A percentile compares a stretch with the other conserved stretches of the same genome.
These are phyloP conservation scores for Pogonus chalceus DNA, from an alignment of 1,140 invertebrate species.

Conservation along the genomic window DNA sequence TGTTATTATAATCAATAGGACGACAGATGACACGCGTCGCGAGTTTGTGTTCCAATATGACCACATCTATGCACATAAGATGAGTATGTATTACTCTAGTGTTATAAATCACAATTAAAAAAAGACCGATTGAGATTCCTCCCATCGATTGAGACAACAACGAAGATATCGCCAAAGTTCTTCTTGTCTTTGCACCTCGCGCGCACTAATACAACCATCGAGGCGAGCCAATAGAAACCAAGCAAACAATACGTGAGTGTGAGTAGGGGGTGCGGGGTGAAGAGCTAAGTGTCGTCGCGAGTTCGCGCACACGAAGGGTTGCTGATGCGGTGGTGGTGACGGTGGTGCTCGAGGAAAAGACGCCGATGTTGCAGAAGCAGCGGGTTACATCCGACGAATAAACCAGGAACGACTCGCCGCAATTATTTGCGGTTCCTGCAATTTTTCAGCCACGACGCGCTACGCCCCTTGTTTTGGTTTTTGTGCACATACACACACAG, in stretches of 20 bases:
- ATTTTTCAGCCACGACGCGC: not conserved
- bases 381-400: too few species aligned
- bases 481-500: not conserved
- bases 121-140: too few species aligned
- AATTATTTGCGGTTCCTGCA: too few species aligned
- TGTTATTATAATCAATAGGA: not conserved
- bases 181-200: not conserved
- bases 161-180: too few species aligned
- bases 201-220: not conserved
- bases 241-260: not conserved
- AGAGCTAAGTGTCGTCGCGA: too few species aligned
- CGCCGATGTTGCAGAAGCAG: too few species aligned
- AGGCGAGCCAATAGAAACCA: not conserved
- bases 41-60: not conserved
- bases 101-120: not conserved
- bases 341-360: not conserved
- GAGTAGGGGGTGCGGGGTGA: too few species aligned
- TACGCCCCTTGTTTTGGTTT: constrained; percentile 2
- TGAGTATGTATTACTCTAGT: not conserved
- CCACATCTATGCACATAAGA: too few species aligned
- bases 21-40: not conserved
- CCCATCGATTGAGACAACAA: too few species aligned
- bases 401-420: too few species aligned
- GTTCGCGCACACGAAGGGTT: not conserved
- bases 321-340: too few species aligned